Conservation (phyloP, 2,797 vertebrate species). For the Diglossa cyanea region DNA sequence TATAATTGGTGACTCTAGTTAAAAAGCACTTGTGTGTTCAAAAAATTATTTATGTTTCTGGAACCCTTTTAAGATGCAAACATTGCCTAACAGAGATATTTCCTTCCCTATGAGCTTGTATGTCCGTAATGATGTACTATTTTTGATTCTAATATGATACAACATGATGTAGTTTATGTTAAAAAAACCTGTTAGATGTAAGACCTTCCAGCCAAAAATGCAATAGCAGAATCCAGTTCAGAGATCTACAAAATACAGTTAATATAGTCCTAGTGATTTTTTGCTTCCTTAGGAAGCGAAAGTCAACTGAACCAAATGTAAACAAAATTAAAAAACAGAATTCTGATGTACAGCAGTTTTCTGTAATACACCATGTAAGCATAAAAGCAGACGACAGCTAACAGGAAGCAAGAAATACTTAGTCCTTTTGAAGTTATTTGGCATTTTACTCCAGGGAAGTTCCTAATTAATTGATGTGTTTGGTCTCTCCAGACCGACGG, state of each 20-base stretch:
- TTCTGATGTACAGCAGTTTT: not conserved
- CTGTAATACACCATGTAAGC: not conserved
- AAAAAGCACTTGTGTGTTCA: not conserved
- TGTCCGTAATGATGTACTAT: not conserved
- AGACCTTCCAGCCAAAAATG: not conserved
- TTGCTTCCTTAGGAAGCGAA: not conserved
- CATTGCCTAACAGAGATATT: not conserved
- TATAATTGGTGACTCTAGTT: not conserved
- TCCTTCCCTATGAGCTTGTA: not conserved
- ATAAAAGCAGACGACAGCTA: not conserved
- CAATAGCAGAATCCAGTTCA: not conserved
- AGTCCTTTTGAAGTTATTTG: not conserved
- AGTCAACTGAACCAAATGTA: not conserved
- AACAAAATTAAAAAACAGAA: not conserved
- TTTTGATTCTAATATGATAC: not conserved
- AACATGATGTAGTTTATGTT: not conserved
- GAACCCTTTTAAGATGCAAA: not conserved
- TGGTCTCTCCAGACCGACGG: not conserved
- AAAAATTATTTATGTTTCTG: not conserved
- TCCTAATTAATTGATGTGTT: accelerated
- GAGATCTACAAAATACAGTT: not conserved
- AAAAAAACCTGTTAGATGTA: not conserved
- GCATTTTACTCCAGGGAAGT: not conserved
- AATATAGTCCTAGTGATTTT: not conserved
- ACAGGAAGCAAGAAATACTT: not conserved